Conservation (phyloP, 2,113 vertebrate species). For the Gallinago media region DNA sequence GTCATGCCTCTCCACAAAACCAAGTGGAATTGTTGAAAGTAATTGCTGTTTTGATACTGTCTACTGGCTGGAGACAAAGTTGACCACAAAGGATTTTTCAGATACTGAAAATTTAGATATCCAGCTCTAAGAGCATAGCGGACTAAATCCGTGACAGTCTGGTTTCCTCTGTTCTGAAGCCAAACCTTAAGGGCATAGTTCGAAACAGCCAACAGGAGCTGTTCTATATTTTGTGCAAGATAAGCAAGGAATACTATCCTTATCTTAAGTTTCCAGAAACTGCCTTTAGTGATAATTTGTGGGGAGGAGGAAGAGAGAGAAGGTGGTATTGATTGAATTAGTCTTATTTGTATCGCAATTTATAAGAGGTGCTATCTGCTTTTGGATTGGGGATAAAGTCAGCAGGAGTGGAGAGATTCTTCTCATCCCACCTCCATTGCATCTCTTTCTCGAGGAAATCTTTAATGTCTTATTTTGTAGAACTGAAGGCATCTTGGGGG, state of each 20-base stretch:
- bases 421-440: background rate
- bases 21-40: background rate
- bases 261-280: background rate
- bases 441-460: background rate
- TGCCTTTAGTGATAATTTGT: background rate
- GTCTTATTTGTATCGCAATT: background rate
- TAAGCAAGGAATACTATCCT: background rate
- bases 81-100: slow-evolving; percentile 23
- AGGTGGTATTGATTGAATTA: background rate
- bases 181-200: slow-evolving; percentile 39
- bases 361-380: background rate
- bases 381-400: background rate
- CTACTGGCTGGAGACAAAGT: background rate
- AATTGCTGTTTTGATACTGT: slow-evolving; percentile 24
- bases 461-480: background rate
- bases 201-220: background rate
- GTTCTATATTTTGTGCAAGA: slow-evolving; percentile 23
- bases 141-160: background rate
- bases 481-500: background rate
- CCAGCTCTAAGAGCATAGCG: background rate
- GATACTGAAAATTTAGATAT: slow-evolving; percentile 25
- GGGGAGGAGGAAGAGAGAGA: background rate
- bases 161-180: slow-evolving; percentile 38
- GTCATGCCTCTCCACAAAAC: background rate
- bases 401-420: background rate